These are phyloP conservation scores for Machaerirhynchus nigripectus DNA, from an alignment of 2,113 vertebrate genomes.

Conservation along the genomic window DNA sequence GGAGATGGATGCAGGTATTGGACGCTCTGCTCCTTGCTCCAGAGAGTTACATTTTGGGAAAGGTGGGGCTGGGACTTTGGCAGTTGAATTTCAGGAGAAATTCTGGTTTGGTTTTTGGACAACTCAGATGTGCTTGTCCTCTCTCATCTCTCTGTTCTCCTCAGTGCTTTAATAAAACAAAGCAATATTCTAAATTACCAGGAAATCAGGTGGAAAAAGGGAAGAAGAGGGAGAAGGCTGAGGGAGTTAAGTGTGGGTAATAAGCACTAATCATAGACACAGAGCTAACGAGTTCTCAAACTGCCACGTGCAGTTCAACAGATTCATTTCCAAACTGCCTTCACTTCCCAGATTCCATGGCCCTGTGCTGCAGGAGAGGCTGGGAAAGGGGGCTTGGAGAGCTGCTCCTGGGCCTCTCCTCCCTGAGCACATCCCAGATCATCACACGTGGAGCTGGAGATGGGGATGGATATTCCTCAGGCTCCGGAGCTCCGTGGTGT, in stretches of 20 bases:
- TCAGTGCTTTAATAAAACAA: neutral
- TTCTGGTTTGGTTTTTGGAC: neutral
- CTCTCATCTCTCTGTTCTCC: neutral
- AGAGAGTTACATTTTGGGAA: neutral
- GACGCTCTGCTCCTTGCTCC: neutral
- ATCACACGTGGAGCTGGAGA: neutral
- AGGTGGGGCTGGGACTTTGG: neutral
- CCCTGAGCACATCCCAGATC: neutral
- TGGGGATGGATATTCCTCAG: fast-evolving
- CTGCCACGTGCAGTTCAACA: neutral
- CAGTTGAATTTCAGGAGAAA: neutral
- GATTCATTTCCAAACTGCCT: neutral
- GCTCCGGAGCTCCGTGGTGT: fast-evolving
- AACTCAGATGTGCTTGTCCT: fast-evolving
- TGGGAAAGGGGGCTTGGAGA: no score
- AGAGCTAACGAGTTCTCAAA: neutral
- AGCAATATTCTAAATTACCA: neutral
- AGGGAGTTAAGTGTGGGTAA: neutral
- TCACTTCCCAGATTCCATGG: neutral
- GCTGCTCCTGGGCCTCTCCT: neutral
- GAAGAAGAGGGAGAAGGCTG: neutral
- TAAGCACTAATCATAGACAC: neutral
- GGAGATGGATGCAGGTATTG: fast-evolving
- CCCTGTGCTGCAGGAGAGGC: neutral
- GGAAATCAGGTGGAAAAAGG: neutral